Percentiles rank a stretch among this genome's conserved stretches.
Conservation (phyloP, 92 coral and sea anemone species). For the Galaxea fascicularis region DNA sequence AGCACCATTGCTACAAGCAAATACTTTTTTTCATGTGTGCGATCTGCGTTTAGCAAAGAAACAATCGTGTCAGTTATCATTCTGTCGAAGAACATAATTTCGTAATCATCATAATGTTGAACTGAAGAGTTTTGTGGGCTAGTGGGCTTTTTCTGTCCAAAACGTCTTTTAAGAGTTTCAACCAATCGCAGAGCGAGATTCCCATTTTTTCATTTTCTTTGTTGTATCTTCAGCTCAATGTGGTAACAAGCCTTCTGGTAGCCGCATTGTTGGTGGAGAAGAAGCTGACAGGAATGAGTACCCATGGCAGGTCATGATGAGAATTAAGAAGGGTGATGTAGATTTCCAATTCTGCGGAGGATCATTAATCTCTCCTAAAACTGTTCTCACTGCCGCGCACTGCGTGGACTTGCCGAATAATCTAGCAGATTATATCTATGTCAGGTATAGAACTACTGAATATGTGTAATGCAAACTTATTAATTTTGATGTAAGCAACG, state of each 20-base stretch:
- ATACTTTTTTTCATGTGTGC: no score
- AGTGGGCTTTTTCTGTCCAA: no score
- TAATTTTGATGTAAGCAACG: no score
- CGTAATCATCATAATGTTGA: no score
- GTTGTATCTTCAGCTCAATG: not conserved
- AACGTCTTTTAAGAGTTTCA: no score
- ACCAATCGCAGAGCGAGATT: no score
- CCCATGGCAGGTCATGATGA: constrained; percentile 75
- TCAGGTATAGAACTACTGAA: constrained; percentile 36
- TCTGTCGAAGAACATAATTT: no score
- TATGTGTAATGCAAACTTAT: not conserved
- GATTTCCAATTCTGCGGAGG: constrained; percentile 69
- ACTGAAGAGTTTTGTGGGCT: no score
- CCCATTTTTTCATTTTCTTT: no score
- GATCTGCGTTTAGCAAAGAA: no score
- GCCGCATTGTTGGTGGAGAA: constrained; percentile 66
- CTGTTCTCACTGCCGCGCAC: constrained; percentile 76
- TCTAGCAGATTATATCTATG: constrained; percentile 4
- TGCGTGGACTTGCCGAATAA: constrained; percentile 17
- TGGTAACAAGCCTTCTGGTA: not conserved
- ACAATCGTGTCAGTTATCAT: no score
- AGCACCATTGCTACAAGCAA: no score
- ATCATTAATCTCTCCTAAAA: constrained; percentile 56
- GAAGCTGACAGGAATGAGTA: constrained; percentile 48
- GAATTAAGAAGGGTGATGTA: constrained; percentile 14